Percentiles rank a stretch among this genome's conserved stretches.
Conservation (phyloP, 2,113 vertebrate genomes). For the Motacilla tschutschensis region DNA sequence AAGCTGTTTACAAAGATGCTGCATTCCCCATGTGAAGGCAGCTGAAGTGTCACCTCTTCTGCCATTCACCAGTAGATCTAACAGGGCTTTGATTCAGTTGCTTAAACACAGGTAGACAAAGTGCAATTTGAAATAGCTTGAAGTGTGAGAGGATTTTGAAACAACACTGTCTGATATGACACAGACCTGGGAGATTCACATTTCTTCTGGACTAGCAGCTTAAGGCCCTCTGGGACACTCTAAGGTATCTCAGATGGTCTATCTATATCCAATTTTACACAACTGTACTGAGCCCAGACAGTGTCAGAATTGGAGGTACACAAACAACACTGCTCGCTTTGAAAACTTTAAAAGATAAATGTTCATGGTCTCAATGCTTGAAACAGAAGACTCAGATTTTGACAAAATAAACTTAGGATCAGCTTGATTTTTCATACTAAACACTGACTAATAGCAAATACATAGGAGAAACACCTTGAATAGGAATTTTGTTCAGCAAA, state of each 20-base stretch:
- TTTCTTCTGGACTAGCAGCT: neutral
- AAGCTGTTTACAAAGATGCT: neutral
- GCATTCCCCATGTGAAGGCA: neutral
- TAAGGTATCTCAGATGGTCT: neutral
- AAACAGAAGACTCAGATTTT: neutral
- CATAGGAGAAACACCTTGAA: neutral
- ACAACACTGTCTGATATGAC: fast-evolving
- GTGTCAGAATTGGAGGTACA: neutral
- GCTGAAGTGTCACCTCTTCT: neutral
- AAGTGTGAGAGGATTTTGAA: neutral
- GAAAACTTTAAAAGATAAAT: neutral
- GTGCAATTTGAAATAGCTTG: neutral
- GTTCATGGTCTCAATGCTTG: neutral
- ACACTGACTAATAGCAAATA: neutral
- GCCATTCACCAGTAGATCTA: neutral
- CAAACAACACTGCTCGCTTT: neutral
- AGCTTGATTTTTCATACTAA: neutral
- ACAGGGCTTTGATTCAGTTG: neutral
- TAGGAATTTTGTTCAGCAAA: neutral
- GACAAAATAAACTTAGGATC: neutral
- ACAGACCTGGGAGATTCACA: fast-evolving
- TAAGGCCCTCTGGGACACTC: neutral
- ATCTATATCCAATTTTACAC: neutral
- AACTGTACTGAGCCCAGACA: neutral
- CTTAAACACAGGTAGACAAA: neutral